phyloP scores from a whole-genome alignment of 2,113 vertebrate genomes.

The Archilochus colubris region DNA sequence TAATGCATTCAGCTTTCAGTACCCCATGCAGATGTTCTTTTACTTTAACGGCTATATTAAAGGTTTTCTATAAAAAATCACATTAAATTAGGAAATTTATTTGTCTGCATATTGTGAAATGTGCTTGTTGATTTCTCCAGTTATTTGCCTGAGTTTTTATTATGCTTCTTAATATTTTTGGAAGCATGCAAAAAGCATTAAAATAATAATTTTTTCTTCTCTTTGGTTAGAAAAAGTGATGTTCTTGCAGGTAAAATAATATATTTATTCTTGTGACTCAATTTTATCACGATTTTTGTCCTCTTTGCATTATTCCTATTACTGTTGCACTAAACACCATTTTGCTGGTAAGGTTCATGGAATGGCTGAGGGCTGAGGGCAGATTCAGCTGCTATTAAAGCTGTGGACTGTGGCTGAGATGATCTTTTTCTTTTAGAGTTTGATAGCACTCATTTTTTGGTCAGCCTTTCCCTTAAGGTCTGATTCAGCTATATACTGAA shows the following conservation, averaged over 20 bases:
- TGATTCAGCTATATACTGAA: background rate
- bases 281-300: background rate
- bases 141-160: background rate
- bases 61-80: background rate
- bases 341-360: background rate
- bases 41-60: background rate
- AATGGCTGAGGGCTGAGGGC: background rate
- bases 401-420: background rate
- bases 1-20: conserved; percentile 18
- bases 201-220: background rate
- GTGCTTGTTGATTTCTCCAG: background rate
- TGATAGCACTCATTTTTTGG: conserved; percentile 30
- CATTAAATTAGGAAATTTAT: background rate
- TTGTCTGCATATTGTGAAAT: background rate
- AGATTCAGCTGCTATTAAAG: background rate
- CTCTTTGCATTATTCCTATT: background rate
- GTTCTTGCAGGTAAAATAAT: background rate
- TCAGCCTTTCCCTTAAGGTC: conserved; percentile 22
- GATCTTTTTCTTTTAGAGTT: background rate
- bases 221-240: background rate
- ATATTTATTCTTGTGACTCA: background rate
- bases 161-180: background rate
- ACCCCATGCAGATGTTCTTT: background rate
- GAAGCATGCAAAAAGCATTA: background rate
- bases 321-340: background rate